Base-by-base conservation (phyloP, 2,888 invertebrate species). In the Eristalis intricaria region DNA sequence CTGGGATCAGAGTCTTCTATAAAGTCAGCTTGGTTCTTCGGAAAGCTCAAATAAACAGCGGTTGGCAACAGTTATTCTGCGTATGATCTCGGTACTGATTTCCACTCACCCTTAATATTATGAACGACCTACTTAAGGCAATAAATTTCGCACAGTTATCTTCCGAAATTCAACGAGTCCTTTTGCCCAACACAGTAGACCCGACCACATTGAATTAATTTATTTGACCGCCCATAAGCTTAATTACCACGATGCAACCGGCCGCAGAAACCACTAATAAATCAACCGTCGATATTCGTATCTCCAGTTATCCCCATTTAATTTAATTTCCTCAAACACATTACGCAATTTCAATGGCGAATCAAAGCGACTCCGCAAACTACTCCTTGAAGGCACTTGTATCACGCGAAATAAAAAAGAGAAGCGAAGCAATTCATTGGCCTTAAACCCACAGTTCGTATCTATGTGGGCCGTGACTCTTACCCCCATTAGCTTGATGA, bases 401-500 rank as follows among this genome's bases (percentile, higher is more conserved):
- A 19, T 19, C 50, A 13, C 60, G 23, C 23, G 13, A 60, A 60
- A n/a, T 10, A 26, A 60, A 60, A 22, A 29, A 60, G 4, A 69
- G 74, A 70, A 61, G 7, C 32, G 32, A 32, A 32, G 29, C 32
- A 66, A 50, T 50, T 50, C 50, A 50, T 43, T 43, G 40, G 23
- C 13, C 61, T 29, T 35, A 38, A 32, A 32, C 13, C 69, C 43
- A 11, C 19, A 1, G 23, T 32, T 15, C 13, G 4, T 8, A 19
- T 19, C 15, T n/a, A 8, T 19, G 22, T 13, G 5, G 61, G 29
- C n/a, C 29, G 29, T 5, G 23, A 70, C 64, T 60, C 81, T 65
- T 60, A 81, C 50, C 75, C 70, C 70, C 87, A 87, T 87, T 87
- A 87, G 75, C 75, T 66, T 87, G 87, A 87, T 84, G 79, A 84